phyloP scores from a whole-genome alignment of 2,113 vertebrate genomes.

The Isurus oxyrinchus region DNA sequence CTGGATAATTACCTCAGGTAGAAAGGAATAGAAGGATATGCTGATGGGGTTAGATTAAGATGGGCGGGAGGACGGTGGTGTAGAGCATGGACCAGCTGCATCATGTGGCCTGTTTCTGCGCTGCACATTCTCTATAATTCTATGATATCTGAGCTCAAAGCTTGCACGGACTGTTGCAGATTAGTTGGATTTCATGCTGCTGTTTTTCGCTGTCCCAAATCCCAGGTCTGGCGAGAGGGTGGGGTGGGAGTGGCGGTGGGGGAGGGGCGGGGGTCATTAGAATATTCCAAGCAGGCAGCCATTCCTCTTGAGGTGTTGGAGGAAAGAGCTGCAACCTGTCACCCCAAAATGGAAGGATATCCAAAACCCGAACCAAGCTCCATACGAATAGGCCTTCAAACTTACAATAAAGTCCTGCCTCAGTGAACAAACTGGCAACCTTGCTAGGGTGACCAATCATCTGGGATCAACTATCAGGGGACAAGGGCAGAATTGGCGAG shows the following conservation, averaged over 20 bases:
- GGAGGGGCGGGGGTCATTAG: background rate
- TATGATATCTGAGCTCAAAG: background rate
- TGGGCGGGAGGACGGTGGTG: background rate
- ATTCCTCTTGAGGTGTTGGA: background rate
- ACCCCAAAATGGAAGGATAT: background rate
- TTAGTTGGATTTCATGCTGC: background rate
- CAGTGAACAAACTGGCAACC: background rate
- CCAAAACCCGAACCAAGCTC: background rate
- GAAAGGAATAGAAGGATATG: background rate
- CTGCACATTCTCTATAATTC: background rate
- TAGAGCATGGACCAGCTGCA: background rate
- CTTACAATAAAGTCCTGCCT: background rate
- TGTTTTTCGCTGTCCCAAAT: background rate
- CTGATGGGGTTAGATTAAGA: background rate
- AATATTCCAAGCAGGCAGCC: background rate
- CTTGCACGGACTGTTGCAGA: background rate
- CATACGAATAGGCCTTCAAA: background rate
- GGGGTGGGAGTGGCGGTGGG: no score
- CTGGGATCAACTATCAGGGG: background rate
- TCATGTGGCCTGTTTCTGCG: background rate
- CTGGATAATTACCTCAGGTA: background rate
- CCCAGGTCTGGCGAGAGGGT: background rate
- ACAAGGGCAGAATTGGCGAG: background rate
- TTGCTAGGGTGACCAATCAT: background rate
- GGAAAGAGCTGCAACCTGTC: background rate